Evolutionary conservation across 2,888 invertebrate species (phyloP).

Genomic region (Oscheius sp.): DNA sequence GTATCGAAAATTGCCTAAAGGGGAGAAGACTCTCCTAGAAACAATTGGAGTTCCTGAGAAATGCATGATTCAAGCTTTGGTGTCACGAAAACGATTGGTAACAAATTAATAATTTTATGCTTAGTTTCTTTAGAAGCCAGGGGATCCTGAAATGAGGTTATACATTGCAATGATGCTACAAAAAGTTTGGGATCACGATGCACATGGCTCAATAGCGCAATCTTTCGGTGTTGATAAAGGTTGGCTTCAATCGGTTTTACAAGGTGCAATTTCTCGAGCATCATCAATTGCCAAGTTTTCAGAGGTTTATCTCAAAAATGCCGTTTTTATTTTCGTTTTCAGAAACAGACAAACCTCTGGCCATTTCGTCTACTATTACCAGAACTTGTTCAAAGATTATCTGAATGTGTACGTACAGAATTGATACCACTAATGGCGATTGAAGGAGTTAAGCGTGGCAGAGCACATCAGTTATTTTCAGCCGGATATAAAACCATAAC

Average conservation of each 20-base stretch:
- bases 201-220: conserved; percentile 76
- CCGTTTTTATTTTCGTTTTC: conserved; percentile 27
- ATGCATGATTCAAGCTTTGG: conserved; percentile 78
- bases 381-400: conserved; percentile 80
- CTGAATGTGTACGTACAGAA: conserved; percentile 84
- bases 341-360: conserved; percentile 84
- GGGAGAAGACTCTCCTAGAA: conserved; percentile 80
- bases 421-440: conserved; percentile 85
- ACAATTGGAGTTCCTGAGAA: conserved; percentile 83
- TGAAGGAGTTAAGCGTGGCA: conserved; percentile 86
- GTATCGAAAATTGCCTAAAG: conserved; percentile 77
- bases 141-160: conserved; percentile 78
- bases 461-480: conserved; percentile 84
- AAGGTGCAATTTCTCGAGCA: conserved; percentile 80
- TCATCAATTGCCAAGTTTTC: conserved; percentile 83
- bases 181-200: conserved; percentile 75
- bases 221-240: conserved; percentile 81
- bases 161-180: conserved; percentile 86
- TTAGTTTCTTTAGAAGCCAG: conserved; percentile 69
- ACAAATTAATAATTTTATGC: neutral
- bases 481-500: conserved; percentile 80
- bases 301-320: conserved; percentile 73
- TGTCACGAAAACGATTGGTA: conserved; percentile 64
- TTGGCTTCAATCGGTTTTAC: conserved; percentile 81
- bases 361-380: conserved; percentile 81